Base-by-base conservation (phyloP, 2,888 invertebrate genomes). In the Melanargia galathea region DNA sequence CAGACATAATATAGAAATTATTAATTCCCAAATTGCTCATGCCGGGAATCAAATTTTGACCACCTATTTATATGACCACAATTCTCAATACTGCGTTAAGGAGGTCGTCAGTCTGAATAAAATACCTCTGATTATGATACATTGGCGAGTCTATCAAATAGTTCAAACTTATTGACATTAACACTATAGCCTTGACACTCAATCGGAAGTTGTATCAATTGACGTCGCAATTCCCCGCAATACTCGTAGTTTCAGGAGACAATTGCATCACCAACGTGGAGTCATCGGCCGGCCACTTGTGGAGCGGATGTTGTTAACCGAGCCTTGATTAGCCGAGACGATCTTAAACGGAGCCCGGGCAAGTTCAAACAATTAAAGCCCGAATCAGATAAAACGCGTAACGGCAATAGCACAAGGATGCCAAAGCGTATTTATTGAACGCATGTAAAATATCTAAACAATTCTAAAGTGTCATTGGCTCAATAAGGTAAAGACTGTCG, bases 311-410 rank as follows among this genome's bases (percentile, higher is more conserved):
- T 90, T 84, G 90, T 90, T 88, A 90, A 87, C 87, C 82, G 81
- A 75, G 81, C 79, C 87, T 89, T 90, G 90, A 91, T 91, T 90
- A 90, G 84, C 81, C 79, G 83, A 84, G 87, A 86, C 87, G 88
- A 83, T 82, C 84, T 89, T 86, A 88, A 89, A 85, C 88, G 84
- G 84, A 86, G 82, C 75, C 79, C 81, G 83, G 78, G 81, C 87
- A 84, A 90, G 90, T 91, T 91, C 90, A 90, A 89, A 90, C 89
- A 90, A 90, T 90, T 88, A 89, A 90, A 85, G 43, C 43, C 16
- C 0, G 16, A 18, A 43, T 18, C 43, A 43, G 8, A 43, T 43
- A 10, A 16, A 8, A 43, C 43, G 43, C 43, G 18, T 43, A n/a
- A 5, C 43, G 16, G 38, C n/a, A n/a, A n/a, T 13, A 38, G 13